Base-by-base conservation (phyloP, 2,797 vertebrate species). In the Natrix natrix region DNA sequence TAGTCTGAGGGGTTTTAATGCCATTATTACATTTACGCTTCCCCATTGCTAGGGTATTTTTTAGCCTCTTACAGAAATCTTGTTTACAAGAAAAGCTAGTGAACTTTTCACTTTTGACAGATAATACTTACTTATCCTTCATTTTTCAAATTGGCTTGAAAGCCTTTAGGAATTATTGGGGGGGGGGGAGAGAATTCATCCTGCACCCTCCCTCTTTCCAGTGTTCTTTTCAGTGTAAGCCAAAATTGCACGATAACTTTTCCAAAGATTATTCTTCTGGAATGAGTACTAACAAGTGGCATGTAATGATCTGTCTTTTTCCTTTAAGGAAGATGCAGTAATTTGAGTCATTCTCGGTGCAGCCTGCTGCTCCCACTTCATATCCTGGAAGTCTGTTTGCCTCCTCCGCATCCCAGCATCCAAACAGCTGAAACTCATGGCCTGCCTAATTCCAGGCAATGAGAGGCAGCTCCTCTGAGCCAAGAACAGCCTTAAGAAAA, bases 381-480 rank as follows among this genome's bases (percentile, higher is more conserved):
- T 54, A 17, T 61, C 92, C 60, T n/a, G 8, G 20, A 87, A 48
- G 48, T 86, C 86, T 63, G 8, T 91, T 93, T 95, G 28, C 87
- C 74, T 92, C 56, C 86, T 83, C 92, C 22, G 54, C 14, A 16
- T 32, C 17, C 74, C 2, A 1, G 90, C 95, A 93, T 92, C 90
- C 89, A 89, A 90, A 95, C 88, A n/a, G 37, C 43, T 52, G 90
- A 95, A 95, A 95, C 78, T 14, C 63, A 94, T 37, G 88, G 13
- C 59, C 48, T 57, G 69, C 48, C 48, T 61, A 43, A 37, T 60
- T 93, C 60, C 16, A 69, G 90, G 90, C 86, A 66, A 56, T 69
- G 43, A 28, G 20, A 56, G 4, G 37, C 90, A 92, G 90, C 28
- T 92, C 86, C 61, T 37, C 20, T 2, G 43, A 48, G 57, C 89